Evolutionary conservation across 2,888 invertebrate genomes (phyloP), one percentile per base, ranked within the genome.

Genomic region (Perithous albicinctus): DNA sequence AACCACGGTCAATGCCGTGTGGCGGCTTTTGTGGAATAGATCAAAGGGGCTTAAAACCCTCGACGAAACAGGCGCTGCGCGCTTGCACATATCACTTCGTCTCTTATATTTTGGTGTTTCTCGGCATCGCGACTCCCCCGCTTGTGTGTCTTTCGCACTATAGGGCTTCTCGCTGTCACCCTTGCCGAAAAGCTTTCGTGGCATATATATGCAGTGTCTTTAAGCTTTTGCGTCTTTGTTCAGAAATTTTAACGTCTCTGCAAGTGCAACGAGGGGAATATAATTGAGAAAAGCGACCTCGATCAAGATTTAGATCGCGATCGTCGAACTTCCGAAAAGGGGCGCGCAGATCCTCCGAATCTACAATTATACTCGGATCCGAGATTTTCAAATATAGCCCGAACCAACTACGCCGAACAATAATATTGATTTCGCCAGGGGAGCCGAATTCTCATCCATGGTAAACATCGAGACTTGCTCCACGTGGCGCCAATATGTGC

Each of bases 1-100:
- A 91, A 91, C 91, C 91, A 91, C 90, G 91, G 92, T 92, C 92
- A 92, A 91, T 92, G 92, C 90, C 90, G 91, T 90, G 90, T 89
- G 88, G 91, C 92, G 90, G 91, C 91, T 90, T 90, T 91, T 91
- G 89, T 90, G 86, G 84, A 86, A 88, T 76, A 85, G 89, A 90
- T 91, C 91, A 91, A 92, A 92, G 91, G 59, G n/a, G n/a, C n/a
- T 32, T 18, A 43, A 46, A 54, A 23, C 46, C 38, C 69, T 48
- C 26, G 23, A 18, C 29, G 48, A 69, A n/a, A 79, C 77, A 77
- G 32, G n/a, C n/a, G n/a, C 26, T 56, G n/a, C 15, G 56, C 56
- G n/a, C 2, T n/a, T 18, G 5, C 1, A 29, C 82, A 80, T 80
- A 61, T 77, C 82, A 64, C 82, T 72, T 69, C 51, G 70, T 66